Base-by-base conservation (phyloP, 2,888 invertebrate species). In the Arrhopalites spinosus region DNA sequence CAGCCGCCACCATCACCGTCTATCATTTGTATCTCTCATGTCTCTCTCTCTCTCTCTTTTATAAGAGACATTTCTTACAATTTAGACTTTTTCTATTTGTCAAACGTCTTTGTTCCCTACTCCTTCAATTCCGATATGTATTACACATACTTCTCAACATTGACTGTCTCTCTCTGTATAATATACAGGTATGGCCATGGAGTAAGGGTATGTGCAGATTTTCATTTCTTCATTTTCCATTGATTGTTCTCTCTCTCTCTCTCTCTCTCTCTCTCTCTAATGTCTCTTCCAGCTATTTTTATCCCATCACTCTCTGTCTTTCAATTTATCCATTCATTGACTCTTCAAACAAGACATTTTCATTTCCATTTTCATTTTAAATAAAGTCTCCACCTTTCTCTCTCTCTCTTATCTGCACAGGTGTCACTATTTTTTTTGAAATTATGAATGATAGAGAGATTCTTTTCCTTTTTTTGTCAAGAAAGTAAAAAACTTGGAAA, bases 61-160 rank as follows among this genome's bases (percentile, higher is more conserved):
- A 50, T n/a, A 50, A 50, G 17, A 50, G 50, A 50, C 50, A n/a
- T 50, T 50, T 17, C 3, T 50, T 50, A 5, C 50, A 5, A 50
- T 50, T n/a, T n/a, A n/a, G n/a, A 45, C 45, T 45, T 45, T 45
- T 50, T 50, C n/a, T 50, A n/a, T 50, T 50, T n/a, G n/a, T 50
- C 50, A 50, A 11, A 50, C n/a, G 17, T n/a, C n/a, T 50, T 50
- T n/a, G n/a, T 50, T 50, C n/a, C 50, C 50, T n/a, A n/a, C 50
- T n/a, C 17, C 50, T n/a, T 50, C 50, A 50, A n/a, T n/a, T 15
- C 50, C 36, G 11, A 36, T 3, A 36, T 3, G 15, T 17, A 8
- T 50, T 50, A 3, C 50, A 2, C 50, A 50, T 50, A 3, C 15
- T n/a, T 50, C 2, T n/a, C 8, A 50, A 17, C 2, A 50, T 50